phyloP scores from a whole-genome alignment of 2,113 vertebrate genomes.

The Seriola rivoliana region DNA sequence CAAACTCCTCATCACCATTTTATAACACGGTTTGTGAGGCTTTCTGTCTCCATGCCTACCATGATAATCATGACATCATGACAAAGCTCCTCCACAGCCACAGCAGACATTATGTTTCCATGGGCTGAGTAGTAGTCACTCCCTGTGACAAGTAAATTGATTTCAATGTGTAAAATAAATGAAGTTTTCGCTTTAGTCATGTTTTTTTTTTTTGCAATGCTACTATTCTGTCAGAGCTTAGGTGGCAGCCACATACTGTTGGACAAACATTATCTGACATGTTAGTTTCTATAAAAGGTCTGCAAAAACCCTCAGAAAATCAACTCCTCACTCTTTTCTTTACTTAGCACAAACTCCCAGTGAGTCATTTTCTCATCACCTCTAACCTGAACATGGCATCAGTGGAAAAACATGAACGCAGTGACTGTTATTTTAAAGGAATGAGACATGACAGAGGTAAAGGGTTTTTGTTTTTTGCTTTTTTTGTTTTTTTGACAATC shows the following conservation, averaged over 20 bases:
- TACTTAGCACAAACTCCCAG: background rate
- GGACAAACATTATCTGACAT: background rate
- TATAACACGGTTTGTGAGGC: too few relatives aligned
- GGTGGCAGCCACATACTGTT: background rate
- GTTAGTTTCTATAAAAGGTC: background rate
- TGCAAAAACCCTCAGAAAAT: background rate
- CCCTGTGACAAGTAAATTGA: background rate
- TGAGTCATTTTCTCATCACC: constrained; percentile 21
- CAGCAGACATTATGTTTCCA: too few relatives aligned
- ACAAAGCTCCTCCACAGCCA: too few relatives aligned
- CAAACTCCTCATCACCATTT: too few relatives aligned
- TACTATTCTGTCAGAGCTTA: background rate
- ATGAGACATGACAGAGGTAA: constrained; percentile 25
- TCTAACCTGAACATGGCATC: constrained; percentile 19
- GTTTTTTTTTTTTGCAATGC: background rate
- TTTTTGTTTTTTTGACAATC: constrained; percentile 38
- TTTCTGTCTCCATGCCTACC: too few relatives aligned
- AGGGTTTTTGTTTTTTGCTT: constrained; percentile 11
- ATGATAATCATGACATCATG: too few relatives aligned
- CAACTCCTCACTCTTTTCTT: background rate
- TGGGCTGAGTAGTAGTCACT: background rate
- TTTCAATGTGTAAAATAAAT: background rate
- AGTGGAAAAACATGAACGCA: background rate
- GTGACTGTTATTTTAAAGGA: constrained; percentile 21
- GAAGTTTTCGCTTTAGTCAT: background rate